Percentiles rank a stretch among this genome's conserved stretches.
These are phyloP conservation scores for Drosophila ananassae DNA, from an alignment of 1,140 invertebrate genomes.

Conservation along the genomic window DNA sequence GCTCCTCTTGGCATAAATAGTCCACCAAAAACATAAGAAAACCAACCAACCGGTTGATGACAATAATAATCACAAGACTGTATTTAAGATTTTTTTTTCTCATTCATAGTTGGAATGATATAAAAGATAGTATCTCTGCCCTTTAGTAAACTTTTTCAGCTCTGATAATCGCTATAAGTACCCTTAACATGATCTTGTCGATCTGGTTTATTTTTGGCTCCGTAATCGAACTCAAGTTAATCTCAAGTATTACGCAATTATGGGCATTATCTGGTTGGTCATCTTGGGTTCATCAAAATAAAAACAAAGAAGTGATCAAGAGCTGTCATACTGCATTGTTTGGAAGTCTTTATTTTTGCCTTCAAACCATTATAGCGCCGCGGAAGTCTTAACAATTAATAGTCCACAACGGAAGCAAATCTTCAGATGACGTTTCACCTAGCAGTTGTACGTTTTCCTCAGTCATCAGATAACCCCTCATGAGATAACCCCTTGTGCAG, in stretches of 20 bases:
- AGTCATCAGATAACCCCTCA: not conserved
- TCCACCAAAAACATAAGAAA: conserved; percentile 10
- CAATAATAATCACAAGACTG: not conserved
- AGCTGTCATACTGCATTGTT: conserved; percentile 5
- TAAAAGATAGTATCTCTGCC: no score
- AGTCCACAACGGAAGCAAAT: conserved; percentile 32
- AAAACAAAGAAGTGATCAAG: conserved; percentile 1
- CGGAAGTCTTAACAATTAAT: conserved; percentile 19
- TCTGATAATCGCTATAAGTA: not conserved
- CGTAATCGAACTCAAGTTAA: conserved; percentile 22
- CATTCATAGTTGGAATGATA: no score
- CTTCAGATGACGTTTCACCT: conserved; percentile 7
- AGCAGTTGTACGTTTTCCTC: not conserved
- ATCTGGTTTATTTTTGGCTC: conserved; percentile 21
- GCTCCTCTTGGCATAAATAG: conserved; percentile 41
- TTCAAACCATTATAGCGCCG: conserved; percentile 8
- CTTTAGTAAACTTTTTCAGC: not conserved
- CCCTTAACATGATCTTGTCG: not conserved
- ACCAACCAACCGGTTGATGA: conserved; percentile 49
- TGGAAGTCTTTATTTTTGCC: conserved; percentile 2
- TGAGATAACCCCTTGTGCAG: conserved; percentile 32
- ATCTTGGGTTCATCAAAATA: not conserved
- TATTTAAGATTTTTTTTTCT: not conserved
- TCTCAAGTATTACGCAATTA: conserved; percentile 25
- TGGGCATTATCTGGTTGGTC: conserved; percentile 18